Evolutionary conservation across 2,113 vertebrate species (phyloP).

Genomic region (Rousettus leschenaultii): DNA sequence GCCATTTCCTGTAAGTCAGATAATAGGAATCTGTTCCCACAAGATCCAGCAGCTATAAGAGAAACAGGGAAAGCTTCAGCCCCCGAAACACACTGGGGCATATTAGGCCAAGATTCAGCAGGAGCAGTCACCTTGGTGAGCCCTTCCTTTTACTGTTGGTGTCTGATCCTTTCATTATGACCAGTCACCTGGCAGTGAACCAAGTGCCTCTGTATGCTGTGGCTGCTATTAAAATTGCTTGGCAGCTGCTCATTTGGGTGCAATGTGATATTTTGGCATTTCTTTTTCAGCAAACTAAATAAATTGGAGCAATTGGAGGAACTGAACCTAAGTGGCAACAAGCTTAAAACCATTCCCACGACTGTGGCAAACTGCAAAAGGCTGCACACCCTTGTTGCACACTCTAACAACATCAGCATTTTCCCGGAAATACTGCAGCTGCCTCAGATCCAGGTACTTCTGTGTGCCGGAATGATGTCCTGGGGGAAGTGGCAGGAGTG

Average conservation of each 20-base stretch:
- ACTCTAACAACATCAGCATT: conserved; percentile 94
- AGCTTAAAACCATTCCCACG: conserved; percentile 95
- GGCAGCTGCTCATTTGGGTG: not conserved
- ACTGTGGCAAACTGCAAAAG: conserved; percentile 95
- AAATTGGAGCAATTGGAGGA: conserved; percentile 95
- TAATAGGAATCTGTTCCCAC: not conserved
- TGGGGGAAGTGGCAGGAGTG: not conserved
- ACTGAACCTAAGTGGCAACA: conserved; percentile 96
- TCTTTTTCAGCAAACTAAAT: conserved; percentile 91
- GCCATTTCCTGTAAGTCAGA: not conserved
- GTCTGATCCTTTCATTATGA: not conserved
- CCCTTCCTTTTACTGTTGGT: not conserved
- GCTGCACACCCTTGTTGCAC: conserved; percentile 93
- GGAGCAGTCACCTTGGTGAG: not conserved
- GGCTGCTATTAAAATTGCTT: not conserved
- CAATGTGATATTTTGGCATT: conserved; percentile 26
- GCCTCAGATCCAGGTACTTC: conserved; percentile 93
- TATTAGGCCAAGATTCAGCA: not conserved
- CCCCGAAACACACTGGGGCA: not conserved
- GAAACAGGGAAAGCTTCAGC: not conserved
- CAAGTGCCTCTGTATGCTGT: not conserved
- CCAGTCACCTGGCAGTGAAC: not conserved
- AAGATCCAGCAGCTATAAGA: not conserved
- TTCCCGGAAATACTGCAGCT: conserved; percentile 96
- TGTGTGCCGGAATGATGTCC: not conserved